phyloP scores from a whole-genome alignment of 2,888 invertebrate genomes.

The Melinopterus prodromus region DNA sequence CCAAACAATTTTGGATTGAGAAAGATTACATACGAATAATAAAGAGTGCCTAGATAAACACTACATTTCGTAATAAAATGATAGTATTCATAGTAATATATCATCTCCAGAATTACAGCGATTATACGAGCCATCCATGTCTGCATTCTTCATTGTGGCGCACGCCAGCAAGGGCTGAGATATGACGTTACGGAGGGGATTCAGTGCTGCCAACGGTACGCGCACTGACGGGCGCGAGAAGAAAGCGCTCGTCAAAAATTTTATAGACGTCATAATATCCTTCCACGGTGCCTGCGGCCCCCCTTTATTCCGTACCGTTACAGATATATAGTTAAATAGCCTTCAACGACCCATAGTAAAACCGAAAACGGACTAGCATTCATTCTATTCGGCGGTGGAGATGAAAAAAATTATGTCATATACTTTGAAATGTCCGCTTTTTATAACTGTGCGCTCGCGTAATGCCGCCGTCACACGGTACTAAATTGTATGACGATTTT shows the following conservation, averaged over 20 bases:
- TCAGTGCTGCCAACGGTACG: neutral
- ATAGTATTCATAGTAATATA: no score
- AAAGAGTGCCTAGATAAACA: no score
- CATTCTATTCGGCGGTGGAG: neutral
- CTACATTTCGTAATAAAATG: no score
- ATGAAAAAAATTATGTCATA: neutral
- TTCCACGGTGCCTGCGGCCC: neutral
- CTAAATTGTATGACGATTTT: neutral
- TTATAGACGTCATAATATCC: neutral
- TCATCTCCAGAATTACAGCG: no score
- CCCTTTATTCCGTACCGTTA: neutral
- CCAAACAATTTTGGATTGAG: no score
- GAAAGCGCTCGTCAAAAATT: neutral
- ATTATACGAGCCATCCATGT: no score
- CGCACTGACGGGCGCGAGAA: neutral
- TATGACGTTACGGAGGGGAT: neutral
- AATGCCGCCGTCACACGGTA: neutral
- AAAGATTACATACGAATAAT: no score
- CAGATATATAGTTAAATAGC: neutral
- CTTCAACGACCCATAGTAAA: slow-evolving; percentile 4
- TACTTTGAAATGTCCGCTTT: neutral
- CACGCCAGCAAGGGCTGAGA: neutral
- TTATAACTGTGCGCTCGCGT: neutral
- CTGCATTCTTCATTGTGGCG: neutral
- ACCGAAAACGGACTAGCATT: slow-evolving; percentile 4